Evolutionary conservation across 2,113 vertebrate species (phyloP).

Genomic region (Dicaeum eximium): DNA sequence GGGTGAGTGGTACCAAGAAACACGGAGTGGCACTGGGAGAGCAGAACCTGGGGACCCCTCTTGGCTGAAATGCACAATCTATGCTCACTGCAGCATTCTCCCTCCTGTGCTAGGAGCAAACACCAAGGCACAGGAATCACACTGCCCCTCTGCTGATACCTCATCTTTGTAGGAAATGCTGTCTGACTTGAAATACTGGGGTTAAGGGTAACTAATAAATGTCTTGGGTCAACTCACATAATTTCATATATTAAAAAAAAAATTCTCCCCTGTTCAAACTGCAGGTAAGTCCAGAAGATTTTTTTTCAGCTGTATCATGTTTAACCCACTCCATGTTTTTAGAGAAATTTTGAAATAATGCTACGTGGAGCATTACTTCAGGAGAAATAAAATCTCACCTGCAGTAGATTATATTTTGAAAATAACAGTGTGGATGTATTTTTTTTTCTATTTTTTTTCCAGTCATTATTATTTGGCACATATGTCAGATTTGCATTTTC

Average conservation of each 20-base stretch:
- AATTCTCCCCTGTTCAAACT: not conserved
- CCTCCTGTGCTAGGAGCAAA: not conserved
- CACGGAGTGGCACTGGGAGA: fast-evolving
- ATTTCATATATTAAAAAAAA: not conserved
- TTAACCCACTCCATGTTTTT: not conserved
- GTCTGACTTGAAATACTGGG: not conserved
- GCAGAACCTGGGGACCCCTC: not conserved
- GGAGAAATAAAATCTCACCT: too few relatives aligned
- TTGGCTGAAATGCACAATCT: not conserved
- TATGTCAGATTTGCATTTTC: not conserved
- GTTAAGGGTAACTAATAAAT: not conserved
- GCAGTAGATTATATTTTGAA: not conserved
- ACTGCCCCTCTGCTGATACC: not conserved
- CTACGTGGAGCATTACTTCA: not conserved
- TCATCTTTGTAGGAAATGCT: not conserved
- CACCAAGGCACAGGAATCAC: not conserved
- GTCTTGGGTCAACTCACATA: not conserved
- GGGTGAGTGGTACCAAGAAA: not conserved
- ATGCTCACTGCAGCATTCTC: not conserved
- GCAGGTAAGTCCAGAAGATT: not conserved
- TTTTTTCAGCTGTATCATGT: not conserved
- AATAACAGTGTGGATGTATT: not conserved
- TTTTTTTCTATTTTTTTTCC: not conserved
- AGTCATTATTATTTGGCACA: not conserved
- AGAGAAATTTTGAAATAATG: not conserved